Conservation (phyloP, 2,888 invertebrate genomes). For the Oligia fasciuncula region DNA sequence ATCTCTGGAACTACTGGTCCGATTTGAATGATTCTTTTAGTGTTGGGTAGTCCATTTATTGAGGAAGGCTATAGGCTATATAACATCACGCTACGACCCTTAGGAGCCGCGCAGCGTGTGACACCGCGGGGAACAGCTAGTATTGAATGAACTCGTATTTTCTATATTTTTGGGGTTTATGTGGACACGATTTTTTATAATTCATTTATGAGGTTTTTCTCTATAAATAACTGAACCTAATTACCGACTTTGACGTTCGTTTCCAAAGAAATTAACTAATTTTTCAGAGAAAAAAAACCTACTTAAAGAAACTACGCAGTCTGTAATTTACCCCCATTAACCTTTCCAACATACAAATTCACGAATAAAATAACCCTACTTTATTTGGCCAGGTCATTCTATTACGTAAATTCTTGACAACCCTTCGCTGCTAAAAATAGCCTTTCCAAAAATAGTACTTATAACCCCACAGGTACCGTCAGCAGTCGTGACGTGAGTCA, state of each 20-base stretch:
- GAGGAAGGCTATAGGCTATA: too few relatives aligned
- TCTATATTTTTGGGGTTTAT: background rate
- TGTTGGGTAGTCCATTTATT: too few relatives aligned
- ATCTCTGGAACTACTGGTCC: too few relatives aligned
- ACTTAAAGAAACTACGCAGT: background rate
- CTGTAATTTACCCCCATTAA: conserved; percentile 31
- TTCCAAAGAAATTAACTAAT: background rate
- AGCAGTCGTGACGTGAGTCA: conserved; percentile 37
- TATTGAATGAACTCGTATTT: conserved; percentile 3
- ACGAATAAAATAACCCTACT: conserved; percentile 30
- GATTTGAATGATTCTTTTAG: too few relatives aligned
- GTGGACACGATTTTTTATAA: background rate
- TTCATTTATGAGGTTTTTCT: background rate
- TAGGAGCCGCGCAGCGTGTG: too few relatives aligned
- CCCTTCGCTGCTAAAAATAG: conserved; percentile 57
- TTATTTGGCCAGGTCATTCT: conserved; percentile 48
- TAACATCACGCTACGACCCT: too few relatives aligned
- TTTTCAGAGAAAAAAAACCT: background rate
- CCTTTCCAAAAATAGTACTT: conserved; percentile 38
- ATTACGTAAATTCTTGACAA: conserved; percentile 45
- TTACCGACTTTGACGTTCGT: too few relatives aligned
- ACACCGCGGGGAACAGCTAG: too few relatives aligned
- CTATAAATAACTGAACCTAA: background rate
- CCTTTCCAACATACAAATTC: conserved; percentile 29
- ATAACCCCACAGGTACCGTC: conserved; percentile 40